Conservation (phyloP, 2,113 vertebrate genomes). For the Triplophysa rosa region DNA sequence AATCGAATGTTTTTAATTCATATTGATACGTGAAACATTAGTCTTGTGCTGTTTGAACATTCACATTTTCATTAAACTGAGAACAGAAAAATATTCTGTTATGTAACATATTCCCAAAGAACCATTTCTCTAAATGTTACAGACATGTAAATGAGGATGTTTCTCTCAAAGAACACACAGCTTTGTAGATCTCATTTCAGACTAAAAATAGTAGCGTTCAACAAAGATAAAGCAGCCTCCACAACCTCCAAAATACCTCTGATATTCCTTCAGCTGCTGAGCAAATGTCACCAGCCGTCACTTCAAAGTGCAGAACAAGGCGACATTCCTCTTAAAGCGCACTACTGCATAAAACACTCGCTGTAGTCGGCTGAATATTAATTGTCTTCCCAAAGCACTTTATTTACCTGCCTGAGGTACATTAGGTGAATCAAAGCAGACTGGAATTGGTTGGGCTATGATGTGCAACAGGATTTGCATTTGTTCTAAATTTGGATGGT, state of each 20-base stretch:
- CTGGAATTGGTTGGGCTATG: conserved; percentile 6
- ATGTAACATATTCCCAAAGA: conserved; percentile 9
- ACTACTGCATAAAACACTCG: not conserved
- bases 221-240: conserved; percentile 45
- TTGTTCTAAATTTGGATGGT: conserved; percentile 60
- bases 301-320: conserved; percentile 31
- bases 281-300: conserved; percentile 59
- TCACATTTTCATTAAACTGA: conserved; percentile 18
- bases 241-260: conserved; percentile 42
- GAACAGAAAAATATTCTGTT: not conserved
- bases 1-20: not conserved
- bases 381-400: not conserved
- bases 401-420: not conserved
- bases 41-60: not conserved
- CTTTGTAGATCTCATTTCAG: conserved; percentile 39
- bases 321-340: conserved; percentile 24
- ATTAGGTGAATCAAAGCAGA: conserved; percentile 38
- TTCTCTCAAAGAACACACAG: not conserved
- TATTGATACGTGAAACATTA: not conserved
- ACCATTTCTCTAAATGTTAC: not conserved
- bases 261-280: conserved; percentile 60
- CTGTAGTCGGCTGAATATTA: not conserved
- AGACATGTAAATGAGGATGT: not conserved
- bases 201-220: conserved; percentile 47
- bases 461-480: conserved; percentile 51